Conservation (phyloP, 2,797 vertebrate genomes). For the Schizopygopsis pylzovi region DNA sequence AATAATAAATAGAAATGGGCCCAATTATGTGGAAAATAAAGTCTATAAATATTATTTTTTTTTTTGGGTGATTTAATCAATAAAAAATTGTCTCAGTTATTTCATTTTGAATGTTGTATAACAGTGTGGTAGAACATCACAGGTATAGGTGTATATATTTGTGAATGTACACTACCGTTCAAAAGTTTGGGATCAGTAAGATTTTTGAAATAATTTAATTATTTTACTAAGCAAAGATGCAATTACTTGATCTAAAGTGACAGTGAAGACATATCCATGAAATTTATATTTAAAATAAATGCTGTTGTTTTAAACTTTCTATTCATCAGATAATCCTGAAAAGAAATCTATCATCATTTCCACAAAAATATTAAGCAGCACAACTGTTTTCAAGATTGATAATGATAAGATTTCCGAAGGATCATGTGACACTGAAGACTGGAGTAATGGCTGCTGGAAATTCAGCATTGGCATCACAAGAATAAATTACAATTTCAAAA, state of each 20-base stretch:
- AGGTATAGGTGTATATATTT: constrained; percentile 4
- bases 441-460: neutral
- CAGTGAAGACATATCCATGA: neutral
- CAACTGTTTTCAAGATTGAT: neutral
- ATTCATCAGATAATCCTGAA: neutral
- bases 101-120: neutral
- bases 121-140: neutral
- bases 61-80: neutral
- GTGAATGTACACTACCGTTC: neutral
- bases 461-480: neutral
- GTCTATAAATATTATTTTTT: neutral
- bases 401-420: neutral
- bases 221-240: neutral
- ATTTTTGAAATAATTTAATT: neutral
- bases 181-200: neutral
- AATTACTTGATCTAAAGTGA: neutral
- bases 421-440: neutral
- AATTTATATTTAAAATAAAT: neutral
- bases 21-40: neutral
- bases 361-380: neutral
- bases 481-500: neutral
- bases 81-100: neutral
- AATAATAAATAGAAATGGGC: neutral
- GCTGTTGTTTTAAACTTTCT: neutral
- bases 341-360: neutral